These are phyloP conservation scores for Drosophila sucinea DNA, from an alignment of 1,140 invertebrate genomes.

Conservation along the genomic window DNA sequence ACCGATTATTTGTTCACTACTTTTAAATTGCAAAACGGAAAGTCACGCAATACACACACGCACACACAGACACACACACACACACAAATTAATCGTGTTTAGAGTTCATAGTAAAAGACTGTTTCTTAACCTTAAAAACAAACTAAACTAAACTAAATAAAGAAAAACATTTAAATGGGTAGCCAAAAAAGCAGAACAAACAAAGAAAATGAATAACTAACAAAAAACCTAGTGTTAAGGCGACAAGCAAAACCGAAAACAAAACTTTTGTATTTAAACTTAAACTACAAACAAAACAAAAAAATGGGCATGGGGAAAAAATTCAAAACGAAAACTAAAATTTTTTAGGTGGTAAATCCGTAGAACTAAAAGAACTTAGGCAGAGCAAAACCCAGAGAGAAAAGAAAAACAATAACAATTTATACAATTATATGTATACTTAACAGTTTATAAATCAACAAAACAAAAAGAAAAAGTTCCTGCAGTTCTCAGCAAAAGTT, in stretches of 20 bases:
- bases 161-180: conserved; percentile 32
- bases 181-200: conserved; percentile 14
- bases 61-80: conserved; percentile 24
- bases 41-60: neutral
- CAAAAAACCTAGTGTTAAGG: conserved; percentile 62
- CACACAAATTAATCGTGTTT: conserved; percentile 54
- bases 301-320: conserved; percentile 28
- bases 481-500: conserved; percentile 74
- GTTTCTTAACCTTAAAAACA: conserved; percentile 72
- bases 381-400: conserved; percentile 31
- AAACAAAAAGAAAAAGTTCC: conserved; percentile 67
- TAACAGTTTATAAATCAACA: conserved; percentile 51
- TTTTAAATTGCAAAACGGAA: conserved; percentile 5
- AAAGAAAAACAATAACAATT: conserved; percentile 41
- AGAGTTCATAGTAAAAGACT: conserved; percentile 81
- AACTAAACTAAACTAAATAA: conserved; percentile 49
- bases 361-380: conserved; percentile 42
- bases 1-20: conserved; percentile 16
- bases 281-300: conserved; percentile 22
- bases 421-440: conserved; percentile 32
- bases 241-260: conserved; percentile 31
- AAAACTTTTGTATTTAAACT: conserved; percentile 62
- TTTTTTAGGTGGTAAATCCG: conserved; percentile 61
- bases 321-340: conserved; percentile 45
- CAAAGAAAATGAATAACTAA: conserved; percentile 33